These are phyloP conservation scores for Tanypteryx hageni DNA, from an alignment of 2,888 invertebrate species.

Conservation along the genomic window DNA sequence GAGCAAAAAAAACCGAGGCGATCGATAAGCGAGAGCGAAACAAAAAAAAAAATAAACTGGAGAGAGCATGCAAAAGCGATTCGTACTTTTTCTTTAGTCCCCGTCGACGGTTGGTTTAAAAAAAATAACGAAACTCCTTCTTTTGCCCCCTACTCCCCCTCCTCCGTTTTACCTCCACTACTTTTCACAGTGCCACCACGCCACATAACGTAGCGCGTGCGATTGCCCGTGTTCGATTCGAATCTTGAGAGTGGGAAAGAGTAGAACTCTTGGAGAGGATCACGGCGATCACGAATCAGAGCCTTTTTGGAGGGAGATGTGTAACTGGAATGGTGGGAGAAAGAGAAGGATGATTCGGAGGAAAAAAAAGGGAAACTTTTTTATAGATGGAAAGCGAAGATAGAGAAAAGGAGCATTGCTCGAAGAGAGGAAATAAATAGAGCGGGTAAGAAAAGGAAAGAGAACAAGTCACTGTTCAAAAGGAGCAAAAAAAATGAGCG, in stretches of 20 bases:
- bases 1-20: neutral
- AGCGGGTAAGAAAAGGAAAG: neutral
- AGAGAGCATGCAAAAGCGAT: conserved; percentile 17
- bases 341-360: conserved; percentile 2
- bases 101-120: conserved; percentile 5
- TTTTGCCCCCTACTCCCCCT: neutral
- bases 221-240: neutral
- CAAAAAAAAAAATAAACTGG: neutral
- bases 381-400: neutral
- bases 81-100: neutral
- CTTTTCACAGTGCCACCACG: neutral
- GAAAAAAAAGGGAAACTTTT: conserved; percentile 6
- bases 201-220: conserved; percentile 24
- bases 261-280: neutral
- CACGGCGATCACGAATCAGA: conserved; percentile 39
- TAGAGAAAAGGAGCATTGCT: neutral
- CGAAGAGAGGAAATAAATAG: neutral
- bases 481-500: neutral
- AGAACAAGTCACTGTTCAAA: neutral
- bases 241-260: neutral
- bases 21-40: conserved; percentile 17
- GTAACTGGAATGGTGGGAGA: neutral
- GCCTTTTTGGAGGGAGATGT: neutral
- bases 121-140: conserved; percentile 1
- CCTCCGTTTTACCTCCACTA: neutral